Base-by-base conservation (phyloP, 2,888 invertebrate species). In the Caenorhabditis virilis region DNA sequence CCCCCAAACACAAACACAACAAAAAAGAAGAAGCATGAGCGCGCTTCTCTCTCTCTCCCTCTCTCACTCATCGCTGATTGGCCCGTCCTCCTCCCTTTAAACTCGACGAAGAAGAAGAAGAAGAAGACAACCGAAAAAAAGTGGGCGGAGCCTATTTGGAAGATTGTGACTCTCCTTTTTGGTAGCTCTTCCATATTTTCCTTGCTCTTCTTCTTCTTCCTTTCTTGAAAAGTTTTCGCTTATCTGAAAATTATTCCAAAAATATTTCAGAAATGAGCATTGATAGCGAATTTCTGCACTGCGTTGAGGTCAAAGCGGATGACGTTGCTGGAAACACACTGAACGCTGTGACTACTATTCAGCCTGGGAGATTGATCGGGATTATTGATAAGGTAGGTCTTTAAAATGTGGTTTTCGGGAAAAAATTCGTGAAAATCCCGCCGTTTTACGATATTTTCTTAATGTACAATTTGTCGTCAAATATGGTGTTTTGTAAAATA, bases 271-370 rank as follows among this genome's bases (percentile, higher is more conserved):
- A 30, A 30, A 79, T 79, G 79, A 78, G 78, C 68, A 69, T 79
- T 41, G 74, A 79, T 68, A 73, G 69, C 23, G 76, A 77, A 15
- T 78, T 79, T 52, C 69, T 79, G 30, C 72, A 71, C 22, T 65
- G 72, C 38, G 77, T 78, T 51, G 77, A 79, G 54, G 76, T 79
- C 36, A 67, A 62, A 36, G 48, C 64, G 43, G 69, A 69, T 43
- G 62, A 66, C 1, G n/a, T 51, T 11, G 55, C 51, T 33, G 63
- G 63, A 3, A 69, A 69, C 25, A 53, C 58, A 13, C 50, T 78
- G 16, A 65, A 63, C 45, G 71, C 77, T 5, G 57, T 67, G 25
- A 48, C 38, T 1, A 41, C 61, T 18, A 67, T 78, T 22, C 47
- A 20, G 22, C 71, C 66, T n/a, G 77, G 76, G 0, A 54, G 69